Conservation (phyloP, 2,888 invertebrate genomes). For the Apeira syringaria region DNA sequence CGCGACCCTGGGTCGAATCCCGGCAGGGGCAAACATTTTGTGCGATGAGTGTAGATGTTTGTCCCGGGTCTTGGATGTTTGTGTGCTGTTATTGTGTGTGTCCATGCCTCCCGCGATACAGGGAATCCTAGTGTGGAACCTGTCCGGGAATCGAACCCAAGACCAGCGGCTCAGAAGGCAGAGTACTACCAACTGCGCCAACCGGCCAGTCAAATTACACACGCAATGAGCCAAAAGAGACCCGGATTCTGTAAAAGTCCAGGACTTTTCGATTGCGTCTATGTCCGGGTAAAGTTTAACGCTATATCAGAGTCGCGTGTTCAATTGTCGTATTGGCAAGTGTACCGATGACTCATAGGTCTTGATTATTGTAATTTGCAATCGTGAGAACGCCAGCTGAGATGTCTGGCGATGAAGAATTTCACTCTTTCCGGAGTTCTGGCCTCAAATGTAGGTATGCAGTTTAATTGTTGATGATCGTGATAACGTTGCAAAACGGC, state of each 20-base stretch:
- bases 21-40: no score
- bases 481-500: conserved; percentile 7
- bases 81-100: no score
- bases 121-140: no score
- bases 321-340: conserved; percentile 30
- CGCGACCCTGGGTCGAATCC: no score
- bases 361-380: conserved; percentile 31
- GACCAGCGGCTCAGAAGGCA: no score
- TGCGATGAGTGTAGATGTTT: no score
- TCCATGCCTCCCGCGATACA: no score
- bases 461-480: conserved; percentile 24
- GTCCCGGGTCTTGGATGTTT: no score
- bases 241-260: conserved; percentile 7
- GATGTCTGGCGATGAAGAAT: conserved; percentile 43
- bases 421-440: conserved; percentile 48
- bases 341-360: conserved; percentile 31
- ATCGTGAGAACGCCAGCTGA: conserved; percentile 41
- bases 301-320: conserved; percentile 8
- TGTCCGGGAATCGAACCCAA: no score
- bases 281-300: conserved; percentile 13
- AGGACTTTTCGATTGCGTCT: conserved; percentile 4
- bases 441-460: conserved; percentile 13
- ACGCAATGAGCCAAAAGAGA: background rate
- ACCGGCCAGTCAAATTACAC: no score
- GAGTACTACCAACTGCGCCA: no score